A percentile compares a stretch with the other conserved stretches of the same genome.
Conservation (phyloP, 2,797 vertebrate genomes). For the Otolemur crassicaudatus region DNA sequence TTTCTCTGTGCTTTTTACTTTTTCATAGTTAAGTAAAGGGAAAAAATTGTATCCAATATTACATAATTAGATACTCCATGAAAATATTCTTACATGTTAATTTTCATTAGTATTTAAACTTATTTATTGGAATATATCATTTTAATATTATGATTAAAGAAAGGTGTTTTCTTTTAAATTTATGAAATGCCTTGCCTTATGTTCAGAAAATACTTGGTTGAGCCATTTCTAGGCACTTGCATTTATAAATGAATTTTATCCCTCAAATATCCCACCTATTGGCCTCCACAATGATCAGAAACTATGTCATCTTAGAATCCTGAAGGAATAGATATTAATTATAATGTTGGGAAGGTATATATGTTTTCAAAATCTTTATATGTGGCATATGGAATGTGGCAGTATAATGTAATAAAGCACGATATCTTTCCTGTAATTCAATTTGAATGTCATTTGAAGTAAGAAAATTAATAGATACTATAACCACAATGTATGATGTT, state of each 20-base stretch:
- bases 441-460: neutral
- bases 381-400: neutral
- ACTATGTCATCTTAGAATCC: neutral
- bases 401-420: neutral
- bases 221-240: neutral
- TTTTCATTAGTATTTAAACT: neutral
- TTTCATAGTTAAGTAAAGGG: neutral
- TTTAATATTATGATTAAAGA: conserved; percentile 18
- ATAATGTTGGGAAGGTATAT: neutral
- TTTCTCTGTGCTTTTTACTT: neutral
- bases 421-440: neutral
- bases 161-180: neutral
- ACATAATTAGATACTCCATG: neutral
- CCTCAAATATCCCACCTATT: neutral
- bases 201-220: neutral
- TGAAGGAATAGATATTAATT: neutral
- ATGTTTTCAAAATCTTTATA: neutral
- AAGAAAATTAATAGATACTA: neutral
- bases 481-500: neutral
- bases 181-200: neutral
- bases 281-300: neutral
- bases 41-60: neutral
- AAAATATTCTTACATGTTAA: neutral
- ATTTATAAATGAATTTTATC: neutral
- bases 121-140: neutral